Percentiles rank a stretch among this genome's conserved stretches.
phyloP scores from a whole-genome alignment of 2,113 vertebrate species.

The Rhabdomys dilectus region DNA sequence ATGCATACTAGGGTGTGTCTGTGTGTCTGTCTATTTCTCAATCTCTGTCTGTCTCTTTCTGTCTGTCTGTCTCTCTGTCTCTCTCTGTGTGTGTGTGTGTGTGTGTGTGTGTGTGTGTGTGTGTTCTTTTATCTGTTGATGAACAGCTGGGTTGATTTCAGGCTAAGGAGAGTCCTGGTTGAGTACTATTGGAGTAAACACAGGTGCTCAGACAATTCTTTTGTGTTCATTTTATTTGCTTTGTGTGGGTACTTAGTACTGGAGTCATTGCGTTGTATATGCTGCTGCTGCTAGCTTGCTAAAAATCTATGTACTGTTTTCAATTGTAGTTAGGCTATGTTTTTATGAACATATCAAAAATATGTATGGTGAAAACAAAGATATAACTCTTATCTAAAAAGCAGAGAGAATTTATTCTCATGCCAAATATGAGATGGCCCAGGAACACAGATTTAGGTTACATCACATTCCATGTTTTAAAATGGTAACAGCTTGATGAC shows the following conservation, averaged over 20 bases:
- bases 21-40: not conserved
- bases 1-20: not conserved
- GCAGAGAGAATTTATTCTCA: not conserved
- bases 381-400: not conserved
- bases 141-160: not conserved
- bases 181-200: not conserved
- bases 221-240: not conserved
- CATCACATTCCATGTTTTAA: not conserved
- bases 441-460: not conserved
- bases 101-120: not conserved
- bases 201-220: not conserved
- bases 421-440: not conserved
- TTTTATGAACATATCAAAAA: conserved; percentile 7
- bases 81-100: not conserved
- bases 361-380: not conserved
- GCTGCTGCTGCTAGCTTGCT: not conserved
- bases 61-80: not conserved
- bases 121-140: not conserved
- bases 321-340: not conserved
- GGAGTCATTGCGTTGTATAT: not conserved
- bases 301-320: not conserved
- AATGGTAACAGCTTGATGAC: not conserved
- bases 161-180: not conserved
- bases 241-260: not conserved
- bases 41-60: too few relatives aligned